These are phyloP conservation scores for Acrocera orbiculus DNA, from an alignment of 2,888 invertebrate genomes.

Conservation along the genomic window DNA sequence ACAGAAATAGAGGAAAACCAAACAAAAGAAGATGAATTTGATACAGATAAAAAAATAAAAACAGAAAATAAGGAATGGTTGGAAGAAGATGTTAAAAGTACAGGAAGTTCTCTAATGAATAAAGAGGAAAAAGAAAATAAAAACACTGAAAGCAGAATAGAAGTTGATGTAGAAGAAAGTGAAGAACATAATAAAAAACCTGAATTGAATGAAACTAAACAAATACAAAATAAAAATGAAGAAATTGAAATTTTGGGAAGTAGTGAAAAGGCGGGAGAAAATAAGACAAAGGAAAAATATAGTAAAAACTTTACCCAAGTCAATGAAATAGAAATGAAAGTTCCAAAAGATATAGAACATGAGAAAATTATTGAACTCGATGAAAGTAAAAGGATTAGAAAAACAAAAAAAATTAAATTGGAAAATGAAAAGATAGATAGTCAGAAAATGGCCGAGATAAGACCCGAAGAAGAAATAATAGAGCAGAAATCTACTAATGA, in stretches of 20 bases:
- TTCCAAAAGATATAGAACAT: conserved; percentile 8
- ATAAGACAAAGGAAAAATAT: too few species aligned
- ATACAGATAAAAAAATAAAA: conserved; percentile 8
- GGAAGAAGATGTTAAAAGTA: conserved; percentile 8
- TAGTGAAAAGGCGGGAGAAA: too few species aligned
- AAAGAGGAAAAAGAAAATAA: conserved; percentile 13
- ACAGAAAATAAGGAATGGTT: conserved; percentile 2
- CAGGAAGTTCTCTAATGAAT: conserved; percentile 3
- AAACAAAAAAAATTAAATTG: too few species aligned
- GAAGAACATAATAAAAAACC: not conserved
- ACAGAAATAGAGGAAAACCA: not conserved
- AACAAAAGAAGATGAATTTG: conserved; percentile 2
- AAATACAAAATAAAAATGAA: conserved; percentile 11
- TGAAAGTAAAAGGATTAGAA: too few species aligned
- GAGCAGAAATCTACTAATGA: too few species aligned
- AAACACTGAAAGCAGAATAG: too few species aligned
- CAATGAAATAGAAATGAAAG: conserved; percentile 12
- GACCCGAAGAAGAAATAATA: too few species aligned
- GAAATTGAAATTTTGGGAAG: too few species aligned
- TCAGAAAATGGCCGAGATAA: too few species aligned
- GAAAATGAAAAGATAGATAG: too few species aligned
- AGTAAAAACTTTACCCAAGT: too few species aligned
- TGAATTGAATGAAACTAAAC: conserved; percentile 9
- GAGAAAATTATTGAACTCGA: too few species aligned
- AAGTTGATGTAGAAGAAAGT: conserved; percentile 7